phyloP scores from a whole-genome alignment of 2,888 invertebrate genomes.

The Dione vanillae region DNA sequence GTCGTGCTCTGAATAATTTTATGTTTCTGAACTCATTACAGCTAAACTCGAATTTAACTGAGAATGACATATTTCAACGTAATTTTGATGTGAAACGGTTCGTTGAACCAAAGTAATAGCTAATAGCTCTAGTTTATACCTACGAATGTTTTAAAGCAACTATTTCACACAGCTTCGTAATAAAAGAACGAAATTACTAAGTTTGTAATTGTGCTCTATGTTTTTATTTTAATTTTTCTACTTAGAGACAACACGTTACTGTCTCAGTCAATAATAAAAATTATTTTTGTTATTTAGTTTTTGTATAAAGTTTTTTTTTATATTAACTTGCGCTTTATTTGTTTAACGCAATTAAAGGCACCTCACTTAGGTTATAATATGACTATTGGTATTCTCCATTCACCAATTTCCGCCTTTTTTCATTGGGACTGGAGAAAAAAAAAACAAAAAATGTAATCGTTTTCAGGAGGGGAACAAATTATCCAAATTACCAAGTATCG shows the following conservation, averaged over 20 bases:
- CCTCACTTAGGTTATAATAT: too few relatives aligned
- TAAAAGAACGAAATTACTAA: not conserved
- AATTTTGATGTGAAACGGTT: conserved; percentile 49
- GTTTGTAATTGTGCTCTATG: not conserved
- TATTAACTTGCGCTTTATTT: too few relatives aligned
- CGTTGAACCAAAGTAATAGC: conserved; percentile 49
- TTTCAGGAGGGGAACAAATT: too few relatives aligned
- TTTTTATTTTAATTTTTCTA: not conserved
- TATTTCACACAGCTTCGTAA: not conserved
- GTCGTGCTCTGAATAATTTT: conserved; percentile 39
- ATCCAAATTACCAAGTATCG: too few relatives aligned
- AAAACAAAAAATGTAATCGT: too few relatives aligned
- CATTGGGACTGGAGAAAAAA: too few relatives aligned
- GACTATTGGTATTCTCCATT: too few relatives aligned
- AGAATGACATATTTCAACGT: conserved; percentile 52
- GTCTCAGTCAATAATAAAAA: not conserved
- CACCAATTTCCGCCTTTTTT: too few relatives aligned
- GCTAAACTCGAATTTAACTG: conserved; percentile 49
- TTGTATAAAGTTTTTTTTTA: not conserved
- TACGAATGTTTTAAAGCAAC: not conserved
- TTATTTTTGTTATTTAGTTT: not conserved
- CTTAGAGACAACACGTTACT: not conserved
- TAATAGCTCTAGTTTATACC: conserved; percentile 40
- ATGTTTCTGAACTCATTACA: conserved; percentile 47
- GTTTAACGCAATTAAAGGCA: too few relatives aligned